Percentiles rank a stretch among this genome's conserved stretches.
Conservation (phyloP, 2,797 vertebrate species). For the Leuciscus waleckii region DNA sequence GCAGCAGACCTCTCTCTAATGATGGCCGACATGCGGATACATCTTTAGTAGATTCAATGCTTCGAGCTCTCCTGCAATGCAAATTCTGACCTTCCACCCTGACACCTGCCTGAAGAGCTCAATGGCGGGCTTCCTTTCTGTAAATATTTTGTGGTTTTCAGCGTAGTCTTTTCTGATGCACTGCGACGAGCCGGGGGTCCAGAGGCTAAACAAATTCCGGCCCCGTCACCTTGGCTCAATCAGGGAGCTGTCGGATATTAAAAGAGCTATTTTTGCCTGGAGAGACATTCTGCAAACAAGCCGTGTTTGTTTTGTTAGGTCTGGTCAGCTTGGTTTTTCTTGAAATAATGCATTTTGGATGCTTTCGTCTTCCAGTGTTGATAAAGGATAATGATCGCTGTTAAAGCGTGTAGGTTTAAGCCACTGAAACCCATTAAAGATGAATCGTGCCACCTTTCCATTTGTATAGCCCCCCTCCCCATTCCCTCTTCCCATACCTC, state of each 20-base stretch:
- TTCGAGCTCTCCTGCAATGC: conserved; percentile 44
- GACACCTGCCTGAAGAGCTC: conserved; percentile 38
- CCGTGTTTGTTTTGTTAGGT: conserved; percentile 21
- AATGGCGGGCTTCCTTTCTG: conserved; percentile 9
- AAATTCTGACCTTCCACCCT: conserved; percentile 51
- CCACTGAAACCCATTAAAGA: conserved; percentile 39
- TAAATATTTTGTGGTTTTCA: conserved; percentile 33
- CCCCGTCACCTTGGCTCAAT: conserved; percentile 44
- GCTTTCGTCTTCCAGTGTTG: conserved; percentile 12
- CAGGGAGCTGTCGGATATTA: conserved; percentile 47
- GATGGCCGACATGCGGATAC: not conserved
- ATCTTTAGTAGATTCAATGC: conserved; percentile 20
- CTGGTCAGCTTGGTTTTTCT: not conserved
- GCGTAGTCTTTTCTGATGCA: not conserved
- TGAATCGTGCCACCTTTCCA: conserved; percentile 29
- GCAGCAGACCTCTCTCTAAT: conserved; percentile 4
- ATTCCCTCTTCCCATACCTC: not conserved
- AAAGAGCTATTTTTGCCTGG: conserved; percentile 29
- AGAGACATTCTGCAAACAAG: not conserved
- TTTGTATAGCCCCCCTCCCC: conserved; percentile 28
- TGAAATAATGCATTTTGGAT: not conserved
- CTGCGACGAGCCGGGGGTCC: not conserved
- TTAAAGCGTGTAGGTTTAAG: conserved; percentile 30
- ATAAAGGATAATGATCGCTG: conserved; percentile 38
- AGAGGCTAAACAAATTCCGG: conserved; percentile 28